Conservation (phyloP, 37 sponge, comb jelly and placozoan genomes). For the Ephydatia muelleri region DNA sequence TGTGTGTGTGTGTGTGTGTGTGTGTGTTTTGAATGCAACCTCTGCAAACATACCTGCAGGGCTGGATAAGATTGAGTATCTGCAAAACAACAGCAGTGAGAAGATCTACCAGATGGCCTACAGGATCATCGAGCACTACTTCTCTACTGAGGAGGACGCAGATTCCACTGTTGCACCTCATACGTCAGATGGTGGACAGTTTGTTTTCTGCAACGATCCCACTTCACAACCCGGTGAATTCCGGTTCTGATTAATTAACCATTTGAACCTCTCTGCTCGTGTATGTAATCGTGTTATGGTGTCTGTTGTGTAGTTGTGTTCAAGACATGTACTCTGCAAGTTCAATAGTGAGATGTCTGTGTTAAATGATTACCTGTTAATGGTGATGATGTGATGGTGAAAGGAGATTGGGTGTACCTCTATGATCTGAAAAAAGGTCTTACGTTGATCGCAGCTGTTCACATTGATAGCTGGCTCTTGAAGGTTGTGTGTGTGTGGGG, state of each 20-base stretch:
- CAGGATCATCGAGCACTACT: conserved; percentile 79
- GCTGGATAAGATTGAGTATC: conserved; percentile 76
- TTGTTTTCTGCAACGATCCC: conserved; percentile 5
- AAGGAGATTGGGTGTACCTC: too few relatives aligned
- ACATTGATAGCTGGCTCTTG: too few relatives aligned
- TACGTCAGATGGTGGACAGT: neutral
- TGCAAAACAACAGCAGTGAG: conserved; percentile 66
- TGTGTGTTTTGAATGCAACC: conserved; percentile 31
- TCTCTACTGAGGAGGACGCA: conserved; percentile 41
- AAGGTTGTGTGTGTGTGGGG: too few relatives aligned
- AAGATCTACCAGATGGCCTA: conserved; percentile 66
- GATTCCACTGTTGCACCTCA: conserved; percentile 2
- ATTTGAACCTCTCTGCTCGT: too few relatives aligned
- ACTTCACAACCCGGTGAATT: conserved; percentile 9
- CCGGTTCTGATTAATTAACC: conserved; percentile 14
- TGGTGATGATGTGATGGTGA: too few relatives aligned
- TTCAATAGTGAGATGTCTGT: too few relatives aligned
- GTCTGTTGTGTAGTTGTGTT: too few relatives aligned
- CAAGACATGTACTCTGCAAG: too few relatives aligned
- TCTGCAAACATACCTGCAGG: conserved; percentile 74
- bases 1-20: conserved; percentile 15
- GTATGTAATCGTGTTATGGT: too few relatives aligned
- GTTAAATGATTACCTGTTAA: too few relatives aligned
- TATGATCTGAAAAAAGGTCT: too few relatives aligned
- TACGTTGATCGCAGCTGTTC: too few relatives aligned